A percentile compares a stretch with the other conserved stretches of the same genome.
phyloP scores from a whole-genome alignment of 2,888 invertebrate species.

The Caenorhabditis sulstoni region DNA sequence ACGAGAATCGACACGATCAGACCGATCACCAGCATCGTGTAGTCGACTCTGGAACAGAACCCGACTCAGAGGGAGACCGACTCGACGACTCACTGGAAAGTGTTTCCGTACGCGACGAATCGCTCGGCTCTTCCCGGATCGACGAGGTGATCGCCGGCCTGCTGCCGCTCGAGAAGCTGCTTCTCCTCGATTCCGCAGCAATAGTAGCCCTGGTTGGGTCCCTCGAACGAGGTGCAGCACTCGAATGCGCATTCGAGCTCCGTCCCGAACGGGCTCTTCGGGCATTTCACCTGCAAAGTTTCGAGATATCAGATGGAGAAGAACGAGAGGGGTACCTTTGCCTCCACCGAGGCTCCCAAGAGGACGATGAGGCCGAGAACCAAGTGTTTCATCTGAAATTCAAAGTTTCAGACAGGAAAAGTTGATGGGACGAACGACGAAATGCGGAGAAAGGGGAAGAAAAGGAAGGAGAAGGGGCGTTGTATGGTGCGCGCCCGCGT shows the following conservation, averaged over 20 bases:
- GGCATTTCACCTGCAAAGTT: constrained; percentile 64
- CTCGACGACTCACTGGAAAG: constrained; percentile 72
- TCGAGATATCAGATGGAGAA: neutral
- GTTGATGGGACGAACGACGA: constrained; percentile 16
- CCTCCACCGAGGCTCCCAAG: constrained; percentile 14
- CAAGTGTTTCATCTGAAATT: constrained; percentile 33
- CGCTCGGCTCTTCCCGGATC: constrained; percentile 68
- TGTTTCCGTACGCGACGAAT: constrained; percentile 75
- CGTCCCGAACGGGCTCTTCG: constrained; percentile 63
- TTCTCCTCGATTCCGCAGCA: constrained; percentile 77
- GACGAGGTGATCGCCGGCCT: constrained; percentile 18
- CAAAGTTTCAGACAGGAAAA: constrained; percentile 10
- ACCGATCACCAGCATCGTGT: constrained; percentile 78
- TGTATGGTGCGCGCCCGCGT: constrained; percentile 11
- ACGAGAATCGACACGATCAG: constrained; percentile 78
- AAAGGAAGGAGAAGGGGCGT: neutral
- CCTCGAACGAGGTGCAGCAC: constrained; percentile 74
- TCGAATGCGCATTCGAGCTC: constrained; percentile 73
- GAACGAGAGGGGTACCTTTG: constrained; percentile 16
- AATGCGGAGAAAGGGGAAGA: neutral
- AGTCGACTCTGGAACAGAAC: constrained; percentile 74
- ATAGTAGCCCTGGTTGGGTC: constrained; percentile 73
- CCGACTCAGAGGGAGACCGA: neutral
- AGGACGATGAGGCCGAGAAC: neutral
- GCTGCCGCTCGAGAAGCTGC: constrained; percentile 31